phyloP scores from a whole-genome alignment of 53 echinoderm and acorn worm species.

The Holothuria leucospilota region DNA sequence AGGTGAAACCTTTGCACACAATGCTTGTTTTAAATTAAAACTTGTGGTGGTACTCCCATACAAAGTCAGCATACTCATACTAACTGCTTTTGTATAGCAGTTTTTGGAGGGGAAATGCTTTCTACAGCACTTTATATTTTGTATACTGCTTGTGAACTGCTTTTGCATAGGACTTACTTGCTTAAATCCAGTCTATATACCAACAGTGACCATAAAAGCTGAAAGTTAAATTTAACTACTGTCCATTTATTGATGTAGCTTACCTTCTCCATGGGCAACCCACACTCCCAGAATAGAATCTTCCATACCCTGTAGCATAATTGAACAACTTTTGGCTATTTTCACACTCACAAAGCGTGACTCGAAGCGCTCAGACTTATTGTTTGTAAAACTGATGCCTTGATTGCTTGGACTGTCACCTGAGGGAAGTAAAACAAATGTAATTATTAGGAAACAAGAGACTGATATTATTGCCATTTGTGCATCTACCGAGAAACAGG shows the following conservation, averaged over 20 bases:
- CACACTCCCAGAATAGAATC: conserved; percentile 91
- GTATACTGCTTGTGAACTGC: too few species aligned
- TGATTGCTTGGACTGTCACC: conserved; percentile 61
- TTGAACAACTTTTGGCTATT: conserved; percentile 73
- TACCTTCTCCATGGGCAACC: conserved; percentile 98
- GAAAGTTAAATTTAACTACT: neutral
- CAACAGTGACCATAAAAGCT: neutral
- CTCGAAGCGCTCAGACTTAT: conserved; percentile 88
- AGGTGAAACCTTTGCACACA: too few species aligned
- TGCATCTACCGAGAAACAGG: too few species aligned
- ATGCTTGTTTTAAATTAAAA: too few species aligned
- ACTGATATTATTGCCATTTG: too few species aligned
- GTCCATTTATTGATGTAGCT: neutral
- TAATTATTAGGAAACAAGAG: neutral
- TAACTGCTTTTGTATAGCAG: too few species aligned
- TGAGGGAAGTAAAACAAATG: neutral
- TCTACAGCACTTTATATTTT: too few species aligned
- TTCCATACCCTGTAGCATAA: conserved; percentile 94
- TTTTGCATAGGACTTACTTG: too few species aligned
- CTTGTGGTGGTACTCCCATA: too few species aligned
- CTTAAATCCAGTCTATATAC: too few species aligned
- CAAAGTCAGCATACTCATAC: too few species aligned
- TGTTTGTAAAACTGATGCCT: conserved; percentile 84
- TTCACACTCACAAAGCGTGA: conserved; percentile 89
- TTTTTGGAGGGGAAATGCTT: too few species aligned